These are phyloP conservation scores for Megatriorchis doriae DNA, from an alignment of 2,113 vertebrate species.

Conservation along the genomic window DNA sequence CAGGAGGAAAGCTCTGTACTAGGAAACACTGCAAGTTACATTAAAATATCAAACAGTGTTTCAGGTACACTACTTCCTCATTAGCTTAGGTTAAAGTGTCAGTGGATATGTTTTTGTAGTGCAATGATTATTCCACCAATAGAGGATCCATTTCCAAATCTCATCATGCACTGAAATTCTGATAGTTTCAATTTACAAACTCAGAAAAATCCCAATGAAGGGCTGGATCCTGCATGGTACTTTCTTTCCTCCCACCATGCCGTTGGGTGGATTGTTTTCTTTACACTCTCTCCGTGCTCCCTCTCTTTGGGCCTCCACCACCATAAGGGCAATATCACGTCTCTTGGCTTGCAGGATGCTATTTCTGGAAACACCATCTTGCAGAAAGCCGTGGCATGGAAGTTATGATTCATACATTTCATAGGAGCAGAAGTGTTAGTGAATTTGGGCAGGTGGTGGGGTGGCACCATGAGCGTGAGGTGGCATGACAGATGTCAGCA, in stretches of 20 bases:
- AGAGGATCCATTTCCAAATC: background rate
- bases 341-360: constrained; percentile 39
- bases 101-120: background rate
- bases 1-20: background rate
- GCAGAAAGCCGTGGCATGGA: background rate
- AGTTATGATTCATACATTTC: constrained; percentile 51
- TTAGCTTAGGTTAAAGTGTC: background rate
- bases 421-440: constrained; percentile 27
- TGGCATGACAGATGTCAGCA: constrained; percentile 52
- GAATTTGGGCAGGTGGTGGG: constrained; percentile 44
- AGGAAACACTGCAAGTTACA: background rate
- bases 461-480: background rate
- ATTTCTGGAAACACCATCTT: constrained; percentile 46
- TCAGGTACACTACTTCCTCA: background rate
- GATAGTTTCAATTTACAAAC: background rate
- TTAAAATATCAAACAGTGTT: background rate
- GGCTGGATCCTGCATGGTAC: background rate
- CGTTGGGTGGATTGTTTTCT: background rate
- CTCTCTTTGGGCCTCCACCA: constrained; percentile 9
- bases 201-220: background rate
- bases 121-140: background rate
- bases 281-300: background rate
- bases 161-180: background rate
- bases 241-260: rapidly evolving
- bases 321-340: background rate